phyloP scores from a whole-genome alignment of 2,113 vertebrate species.

The Chaenogobius annularis region DNA sequence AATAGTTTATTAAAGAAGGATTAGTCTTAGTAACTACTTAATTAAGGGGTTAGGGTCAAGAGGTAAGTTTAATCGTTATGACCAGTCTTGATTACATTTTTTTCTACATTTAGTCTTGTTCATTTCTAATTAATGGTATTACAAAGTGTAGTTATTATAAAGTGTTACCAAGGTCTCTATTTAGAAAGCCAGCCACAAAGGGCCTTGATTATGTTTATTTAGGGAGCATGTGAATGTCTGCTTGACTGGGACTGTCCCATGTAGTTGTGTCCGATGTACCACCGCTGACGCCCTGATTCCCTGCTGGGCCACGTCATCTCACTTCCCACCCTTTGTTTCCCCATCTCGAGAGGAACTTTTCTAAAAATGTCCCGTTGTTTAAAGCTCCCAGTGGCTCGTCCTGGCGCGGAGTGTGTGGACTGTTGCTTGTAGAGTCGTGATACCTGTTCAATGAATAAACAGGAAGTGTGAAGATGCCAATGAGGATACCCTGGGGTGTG shows the following conservation, averaged over 20 bases:
- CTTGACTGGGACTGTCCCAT: conserved; percentile 55
- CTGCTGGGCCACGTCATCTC: conserved; percentile 75
- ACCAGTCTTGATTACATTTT: too few species aligned
- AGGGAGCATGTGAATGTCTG: conserved; percentile 39
- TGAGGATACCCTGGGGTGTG: conserved; percentile 70
- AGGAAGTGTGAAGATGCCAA: conserved; percentile 80
- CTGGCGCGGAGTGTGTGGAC: conserved; percentile 16
- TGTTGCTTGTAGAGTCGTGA: conserved; percentile 49
- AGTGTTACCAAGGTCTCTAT: too few species aligned
- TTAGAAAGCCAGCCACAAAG: too few species aligned
- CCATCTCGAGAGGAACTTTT: conserved; percentile 72
- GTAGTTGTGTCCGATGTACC: conserved; percentile 70
- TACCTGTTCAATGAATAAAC: conserved; percentile 72
- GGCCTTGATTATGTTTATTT: conserved; percentile 49
- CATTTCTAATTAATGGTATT: too few species aligned
- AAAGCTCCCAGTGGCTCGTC: conserved; percentile 76
- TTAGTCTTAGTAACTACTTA: too few species aligned
- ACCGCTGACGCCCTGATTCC: conserved; percentile 69
- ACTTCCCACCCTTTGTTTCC: conserved; percentile 89
- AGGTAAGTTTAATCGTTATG: too few species aligned
- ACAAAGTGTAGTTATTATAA: too few species aligned
- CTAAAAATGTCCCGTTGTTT: conserved; percentile 93
- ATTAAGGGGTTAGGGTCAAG: too few species aligned
- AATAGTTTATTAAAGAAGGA: too few species aligned
- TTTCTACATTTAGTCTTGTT: too few species aligned